phyloP scores from a whole-genome alignment of 2,797 vertebrate species.

The Oophaga sylvatica region DNA sequence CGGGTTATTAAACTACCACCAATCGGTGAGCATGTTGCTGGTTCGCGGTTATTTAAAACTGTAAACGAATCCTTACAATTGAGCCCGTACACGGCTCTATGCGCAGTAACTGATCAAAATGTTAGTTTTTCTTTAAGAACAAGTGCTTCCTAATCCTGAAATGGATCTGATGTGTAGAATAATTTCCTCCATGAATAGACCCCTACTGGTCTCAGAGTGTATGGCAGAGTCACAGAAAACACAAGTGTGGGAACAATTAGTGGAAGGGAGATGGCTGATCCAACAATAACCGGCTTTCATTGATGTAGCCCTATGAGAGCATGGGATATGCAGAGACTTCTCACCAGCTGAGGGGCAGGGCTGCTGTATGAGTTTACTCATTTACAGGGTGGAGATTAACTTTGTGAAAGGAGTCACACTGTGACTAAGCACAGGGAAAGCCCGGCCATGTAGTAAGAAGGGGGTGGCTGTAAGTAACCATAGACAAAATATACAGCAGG shows the following conservation, averaged over 20 bases:
- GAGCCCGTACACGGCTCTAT: too few relatives aligned
- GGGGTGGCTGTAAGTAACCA: conserved; percentile 21
- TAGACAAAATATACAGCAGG: not conserved
- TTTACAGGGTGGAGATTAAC: conserved; percentile 22
- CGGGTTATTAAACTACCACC: too few relatives aligned
- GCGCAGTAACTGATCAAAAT: not conserved
- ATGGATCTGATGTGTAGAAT: not conserved
- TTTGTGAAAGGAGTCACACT: not conserved
- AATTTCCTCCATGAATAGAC: not conserved
- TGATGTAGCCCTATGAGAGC: not conserved
- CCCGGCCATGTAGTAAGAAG: conserved; percentile 25
- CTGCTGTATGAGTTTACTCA: not conserved
- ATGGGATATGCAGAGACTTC: not conserved
- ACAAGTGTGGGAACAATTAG: not conserved
- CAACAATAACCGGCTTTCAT: not conserved
- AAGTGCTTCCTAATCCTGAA: not conserved
- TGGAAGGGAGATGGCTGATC: not conserved
- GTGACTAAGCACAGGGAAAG: conserved; percentile 28
- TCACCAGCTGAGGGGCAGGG: not conserved
- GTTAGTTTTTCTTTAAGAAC: not conserved
- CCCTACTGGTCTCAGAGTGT: conserved; percentile 15
- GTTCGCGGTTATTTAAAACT: too few relatives aligned
- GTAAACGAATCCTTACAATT: too few relatives aligned
- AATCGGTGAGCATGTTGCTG: too few relatives aligned
- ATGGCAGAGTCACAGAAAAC: not conserved